Percentiles rank a stretch among this genome's conserved stretches.
Conservation (phyloP, 2,113 vertebrate genomes). For the Neolamprologus kungweensis region DNA sequence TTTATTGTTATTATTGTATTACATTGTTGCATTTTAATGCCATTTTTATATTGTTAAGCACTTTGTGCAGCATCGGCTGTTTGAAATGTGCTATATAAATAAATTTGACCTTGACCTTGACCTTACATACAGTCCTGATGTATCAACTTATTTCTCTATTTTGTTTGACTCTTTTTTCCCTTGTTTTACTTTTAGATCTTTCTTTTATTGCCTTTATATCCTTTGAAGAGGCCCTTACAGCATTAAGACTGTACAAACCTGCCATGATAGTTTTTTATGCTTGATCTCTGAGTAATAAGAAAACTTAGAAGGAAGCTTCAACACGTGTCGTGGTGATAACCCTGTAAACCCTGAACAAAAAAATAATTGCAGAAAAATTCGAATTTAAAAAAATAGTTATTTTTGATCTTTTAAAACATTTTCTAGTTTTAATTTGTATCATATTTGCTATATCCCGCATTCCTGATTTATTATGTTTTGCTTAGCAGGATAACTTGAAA, state of each 20-base stretch:
- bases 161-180: neutral
- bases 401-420: neutral
- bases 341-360: neutral
- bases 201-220: neutral
- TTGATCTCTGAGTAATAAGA: neutral
- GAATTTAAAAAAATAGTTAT: rapidly evolving
- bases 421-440: neutral
- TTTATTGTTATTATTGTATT: too few relatives aligned
- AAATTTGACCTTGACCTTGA: too few relatives aligned
- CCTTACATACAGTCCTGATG: neutral
- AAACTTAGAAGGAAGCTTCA: neutral
- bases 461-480: neutral
- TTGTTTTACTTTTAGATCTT: neutral
- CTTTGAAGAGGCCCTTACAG: neutral
- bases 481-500: neutral
- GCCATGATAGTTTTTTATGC: neutral
- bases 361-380: neutral
- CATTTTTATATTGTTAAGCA: too few relatives aligned
- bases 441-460: rapidly evolving
- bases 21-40: rapidly evolving
- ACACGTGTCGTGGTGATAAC: neutral
- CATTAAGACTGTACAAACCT: neutral
- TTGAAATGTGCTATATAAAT: too few relatives aligned
- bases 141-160: neutral
- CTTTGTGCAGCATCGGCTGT: too few relatives aligned